Evolutionary conservation across 2,888 invertebrate genomes (phyloP).

Genomic region (Perizoma flavofasciatum): DNA sequence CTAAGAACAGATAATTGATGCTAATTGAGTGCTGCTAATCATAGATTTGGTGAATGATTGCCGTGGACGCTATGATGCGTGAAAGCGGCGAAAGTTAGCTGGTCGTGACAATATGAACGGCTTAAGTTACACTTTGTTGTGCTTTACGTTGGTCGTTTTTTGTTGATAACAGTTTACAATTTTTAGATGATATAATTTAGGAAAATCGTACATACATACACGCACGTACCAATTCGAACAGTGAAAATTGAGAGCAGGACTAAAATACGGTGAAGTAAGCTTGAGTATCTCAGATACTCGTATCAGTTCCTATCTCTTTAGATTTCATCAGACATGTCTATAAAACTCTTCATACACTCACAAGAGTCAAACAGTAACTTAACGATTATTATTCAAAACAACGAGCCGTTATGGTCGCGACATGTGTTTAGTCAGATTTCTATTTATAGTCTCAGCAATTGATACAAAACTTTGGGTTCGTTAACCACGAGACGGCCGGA

Average conservation of each 20-base stretch:
- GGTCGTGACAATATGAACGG: constrained; percentile 58
- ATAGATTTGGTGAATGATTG: constrained; percentile 64
- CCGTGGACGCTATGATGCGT: constrained; percentile 57
- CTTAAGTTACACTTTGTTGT: constrained; percentile 44
- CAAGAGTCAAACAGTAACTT: constrained; percentile 22
- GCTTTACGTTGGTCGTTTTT: background rate
- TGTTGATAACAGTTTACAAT: too few relatives aligned
- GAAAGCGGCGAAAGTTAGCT: constrained; percentile 75
- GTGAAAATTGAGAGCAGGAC: background rate
- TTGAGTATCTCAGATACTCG: background rate
- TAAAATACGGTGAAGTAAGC: background rate
- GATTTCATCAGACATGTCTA: constrained; percentile 1
- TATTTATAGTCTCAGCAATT: constrained; percentile 61
- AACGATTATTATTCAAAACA: constrained; percentile 51
- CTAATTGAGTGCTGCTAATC: constrained; percentile 52
- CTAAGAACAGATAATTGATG: constrained; percentile 29
- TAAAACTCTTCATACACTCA: constrained; percentile 22
- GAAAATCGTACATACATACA: too few relatives aligned
- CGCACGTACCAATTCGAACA: too few relatives aligned
- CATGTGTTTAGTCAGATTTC: constrained; percentile 67
- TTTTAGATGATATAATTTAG: too few relatives aligned
- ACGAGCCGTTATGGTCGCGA: constrained; percentile 54
- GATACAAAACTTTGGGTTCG: constrained; percentile 67
- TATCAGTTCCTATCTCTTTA: background rate
- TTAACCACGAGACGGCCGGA: constrained; percentile 52